Evolutionary conservation across 2,113 vertebrate genomes (phyloP).

Genomic region (Chaetorhynchus papuensis): DNA sequence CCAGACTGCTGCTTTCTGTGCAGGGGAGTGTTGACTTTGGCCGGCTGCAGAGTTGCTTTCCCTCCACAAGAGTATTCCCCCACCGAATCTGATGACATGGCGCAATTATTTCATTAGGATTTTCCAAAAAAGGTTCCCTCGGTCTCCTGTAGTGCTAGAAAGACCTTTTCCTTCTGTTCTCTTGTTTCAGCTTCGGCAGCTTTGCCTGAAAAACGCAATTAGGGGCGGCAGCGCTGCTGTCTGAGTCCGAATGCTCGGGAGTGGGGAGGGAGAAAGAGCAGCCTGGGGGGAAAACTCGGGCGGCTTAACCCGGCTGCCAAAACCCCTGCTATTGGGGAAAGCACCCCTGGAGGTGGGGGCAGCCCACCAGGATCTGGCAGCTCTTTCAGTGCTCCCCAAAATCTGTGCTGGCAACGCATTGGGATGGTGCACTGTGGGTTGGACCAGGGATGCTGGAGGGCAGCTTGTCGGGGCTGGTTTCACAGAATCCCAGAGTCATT

Average conservation of each 20-base stretch:
- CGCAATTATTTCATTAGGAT: constrained; percentile 44
- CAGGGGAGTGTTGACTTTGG: constrained; percentile 52
- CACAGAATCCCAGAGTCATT: background rate
- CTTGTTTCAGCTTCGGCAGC: background rate
- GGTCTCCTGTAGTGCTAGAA: background rate
- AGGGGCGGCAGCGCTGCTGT: background rate
- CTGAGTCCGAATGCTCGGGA: accelerated
- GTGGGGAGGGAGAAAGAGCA: background rate
- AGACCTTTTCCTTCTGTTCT: background rate
- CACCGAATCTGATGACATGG: constrained; percentile 47
- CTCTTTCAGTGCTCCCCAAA: background rate
- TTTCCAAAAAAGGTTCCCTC: constrained; percentile 30
- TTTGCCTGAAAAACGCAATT: background rate
- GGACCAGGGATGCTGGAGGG: accelerated
- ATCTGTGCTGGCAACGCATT: accelerated
- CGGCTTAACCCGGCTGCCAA: background rate
- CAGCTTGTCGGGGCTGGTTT: background rate
- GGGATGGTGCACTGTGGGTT: accelerated
- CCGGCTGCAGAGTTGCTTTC: background rate
- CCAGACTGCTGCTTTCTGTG: constrained; percentile 8
- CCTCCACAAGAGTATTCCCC: constrained; percentile 20
- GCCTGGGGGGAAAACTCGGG: background rate
- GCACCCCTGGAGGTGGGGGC: background rate
- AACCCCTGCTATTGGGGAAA: background rate
- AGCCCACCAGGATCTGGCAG: background rate